phyloP scores from a whole-genome alignment of 2,797 vertebrate genomes.

The Arnoldichthys spilopterus region DNA sequence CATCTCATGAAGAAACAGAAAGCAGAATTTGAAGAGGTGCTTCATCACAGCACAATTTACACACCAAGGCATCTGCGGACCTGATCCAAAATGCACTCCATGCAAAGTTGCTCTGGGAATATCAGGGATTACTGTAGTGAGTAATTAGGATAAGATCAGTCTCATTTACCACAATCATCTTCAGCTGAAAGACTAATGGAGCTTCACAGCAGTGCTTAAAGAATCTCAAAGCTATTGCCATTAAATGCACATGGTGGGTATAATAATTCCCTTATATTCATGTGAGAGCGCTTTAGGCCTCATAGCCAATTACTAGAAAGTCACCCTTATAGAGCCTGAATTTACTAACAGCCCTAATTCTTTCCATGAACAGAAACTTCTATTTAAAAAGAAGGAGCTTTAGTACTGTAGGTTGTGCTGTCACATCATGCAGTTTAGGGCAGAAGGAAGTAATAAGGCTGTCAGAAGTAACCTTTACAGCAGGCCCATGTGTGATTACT shows the following conservation, averaged over 20 bases:
- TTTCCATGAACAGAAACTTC: background rate
- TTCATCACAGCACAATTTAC: too few relatives aligned
- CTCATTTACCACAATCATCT: slow-evolving; percentile 2
- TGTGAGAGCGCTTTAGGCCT: background rate
- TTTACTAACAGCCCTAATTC: background rate
- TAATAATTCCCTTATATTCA: background rate
- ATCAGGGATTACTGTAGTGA: background rate
- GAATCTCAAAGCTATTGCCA: background rate
- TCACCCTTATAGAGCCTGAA: background rate
- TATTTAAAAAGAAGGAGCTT: background rate
- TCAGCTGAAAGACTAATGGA: background rate
- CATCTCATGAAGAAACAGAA: background rate
- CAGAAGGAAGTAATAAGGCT: background rate
- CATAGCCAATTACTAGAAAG: background rate
- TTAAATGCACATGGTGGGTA: background rate
- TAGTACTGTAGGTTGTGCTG: background rate
- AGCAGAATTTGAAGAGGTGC: background rate
- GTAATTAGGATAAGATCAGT: slow-evolving; percentile 1
- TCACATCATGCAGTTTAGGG: background rate
- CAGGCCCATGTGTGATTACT: background rate
- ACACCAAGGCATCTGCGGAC: too few relatives aligned
- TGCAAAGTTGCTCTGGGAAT: background rate
- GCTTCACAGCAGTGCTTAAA: background rate
- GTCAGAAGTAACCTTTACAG: background rate
- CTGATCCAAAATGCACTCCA: background rate